phyloP scores from a whole-genome alignment of 23 tunicate species.

The Diplosoma virens region DNA sequence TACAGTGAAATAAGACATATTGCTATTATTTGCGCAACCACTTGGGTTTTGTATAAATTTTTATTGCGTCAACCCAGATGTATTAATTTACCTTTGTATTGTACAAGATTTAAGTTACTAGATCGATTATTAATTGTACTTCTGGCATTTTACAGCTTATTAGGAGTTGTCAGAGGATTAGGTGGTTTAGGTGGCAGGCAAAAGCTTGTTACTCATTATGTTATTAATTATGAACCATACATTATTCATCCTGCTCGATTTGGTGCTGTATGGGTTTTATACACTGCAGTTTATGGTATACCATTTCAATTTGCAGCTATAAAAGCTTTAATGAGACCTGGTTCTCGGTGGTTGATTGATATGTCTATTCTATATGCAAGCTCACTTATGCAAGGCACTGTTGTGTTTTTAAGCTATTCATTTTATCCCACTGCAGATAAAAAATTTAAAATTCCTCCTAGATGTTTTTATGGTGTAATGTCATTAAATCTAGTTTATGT shows the following conservation, averaged over 20 bases:
- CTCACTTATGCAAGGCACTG: conserved; percentile 43
- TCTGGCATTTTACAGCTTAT: background rate
- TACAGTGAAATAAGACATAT: conserved; percentile 44
- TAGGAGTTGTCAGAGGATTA: conserved; percentile 46
- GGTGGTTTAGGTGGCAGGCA: conserved; percentile 39
- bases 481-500: conserved; percentile 7
- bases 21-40: conserved; percentile 32
- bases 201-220: conserved; percentile 28
- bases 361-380: conserved; percentile 47
- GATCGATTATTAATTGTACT: background rate
- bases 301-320: conserved; percentile 48
- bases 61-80: background rate
- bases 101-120: too few relatives aligned
- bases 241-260: conserved; percentile 45
- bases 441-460: conserved; percentile 12
- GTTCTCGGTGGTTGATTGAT: conserved; percentile 49
- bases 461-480: background rate
- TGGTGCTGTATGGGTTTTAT: conserved; percentile 49
- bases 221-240: conserved; percentile 52
- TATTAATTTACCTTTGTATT: background rate
- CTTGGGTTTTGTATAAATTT: conserved; percentile 45
- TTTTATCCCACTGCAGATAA: conserved; percentile 26
- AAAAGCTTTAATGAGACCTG: conserved; percentile 19
- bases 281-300: conserved; percentile 44
- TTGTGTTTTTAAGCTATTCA: conserved; percentile 20